Evolutionary conservation across 1,140 invertebrate genomes (phyloP).

Genomic region (Matsumurasca onukii): DNA sequence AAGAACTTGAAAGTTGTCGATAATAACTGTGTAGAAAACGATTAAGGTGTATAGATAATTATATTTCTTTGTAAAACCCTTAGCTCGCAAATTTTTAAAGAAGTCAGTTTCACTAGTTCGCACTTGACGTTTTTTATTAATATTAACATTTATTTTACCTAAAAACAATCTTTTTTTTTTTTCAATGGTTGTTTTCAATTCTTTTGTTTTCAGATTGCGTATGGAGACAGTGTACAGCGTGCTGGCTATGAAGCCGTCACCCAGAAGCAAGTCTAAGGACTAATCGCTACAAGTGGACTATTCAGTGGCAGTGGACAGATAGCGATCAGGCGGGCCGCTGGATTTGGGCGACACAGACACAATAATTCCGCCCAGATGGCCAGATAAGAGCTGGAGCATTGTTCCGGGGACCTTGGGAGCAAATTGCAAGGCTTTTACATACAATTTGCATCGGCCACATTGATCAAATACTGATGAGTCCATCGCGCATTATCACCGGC

Average conservation of each 20-base stretch:
- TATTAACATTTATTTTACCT: no score
- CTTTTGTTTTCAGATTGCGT: no score
- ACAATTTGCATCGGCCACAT: slow-evolving; percentile 30
- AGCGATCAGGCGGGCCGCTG: slow-evolving; percentile 21
- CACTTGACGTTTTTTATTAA: no score
- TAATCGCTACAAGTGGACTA: slow-evolving; percentile 17
- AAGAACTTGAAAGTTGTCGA: no score
- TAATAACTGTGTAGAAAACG: no score
- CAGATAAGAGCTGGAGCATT: slow-evolving; percentile 16
- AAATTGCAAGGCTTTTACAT: slow-evolving; percentile 30
- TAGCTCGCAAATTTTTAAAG: no score
- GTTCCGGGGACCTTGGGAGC: slow-evolving; percentile 19
- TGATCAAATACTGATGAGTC: slow-evolving; percentile 10
- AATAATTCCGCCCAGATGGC: slow-evolving; percentile 26
- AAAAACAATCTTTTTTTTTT: no score
- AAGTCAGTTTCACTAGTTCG: no score
- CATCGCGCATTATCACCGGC: background rate
- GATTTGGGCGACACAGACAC: slow-evolving; percentile 26
- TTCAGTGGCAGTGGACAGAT: background rate
- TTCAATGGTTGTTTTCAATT: no score
- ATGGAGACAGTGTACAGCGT: no score
- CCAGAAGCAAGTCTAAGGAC: background rate
- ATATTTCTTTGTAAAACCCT: no score
- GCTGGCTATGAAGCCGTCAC: slow-evolving; percentile 21
- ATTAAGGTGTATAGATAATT: no score